Evolutionary conservation across 2,113 vertebrate species (phyloP), one percentile per base, ranked within the genome.

Genomic region (Silurus asotus): DNA sequence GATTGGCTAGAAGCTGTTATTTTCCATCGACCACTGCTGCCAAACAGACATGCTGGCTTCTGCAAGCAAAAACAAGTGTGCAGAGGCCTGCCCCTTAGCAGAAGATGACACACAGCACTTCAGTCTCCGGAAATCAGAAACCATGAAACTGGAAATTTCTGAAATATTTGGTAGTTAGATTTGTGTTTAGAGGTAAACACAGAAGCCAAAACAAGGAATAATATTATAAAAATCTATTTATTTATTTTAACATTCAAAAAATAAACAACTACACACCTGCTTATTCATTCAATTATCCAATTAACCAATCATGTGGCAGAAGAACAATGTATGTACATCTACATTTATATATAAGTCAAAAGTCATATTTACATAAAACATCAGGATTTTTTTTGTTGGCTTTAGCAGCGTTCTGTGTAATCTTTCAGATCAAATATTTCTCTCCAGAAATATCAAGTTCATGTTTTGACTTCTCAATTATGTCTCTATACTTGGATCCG

Each of bases 1-100:
- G 81, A 59, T 81, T 80, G 62, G 48, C 53, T 49, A 64, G 53
- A 86, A 64, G 49, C 48, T 84, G 84, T 88, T 84, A 86, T 74
- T 65, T 62, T 86, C 49, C 75, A 75, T 51, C 72, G 80, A 67
- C 65, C 3, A 13, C 72, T 64, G 58, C 83, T 81, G 87, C 84
- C 69, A 82, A 69, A 51, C 19, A 77, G 37, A 25, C 45, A 79
- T 45, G 64, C 69, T 37, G 61, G 62, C 62, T 77, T 23, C 55
- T 25, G 62, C 72, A 55, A 51, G 49, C 77, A 82, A 83, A 82
- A 84, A 84, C 84, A 86, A 80, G 84, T 65, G 75, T 83, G 65
- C 81, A 49, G 65, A 69, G 67, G 55, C 53, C 56, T n/a, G 48
- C 20, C 64, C n/a, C 53, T 85, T 59, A 82, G 28, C n/a, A 78